Conservation (phyloP, 2,797 vertebrate species). For the Amniataba percoides region DNA sequence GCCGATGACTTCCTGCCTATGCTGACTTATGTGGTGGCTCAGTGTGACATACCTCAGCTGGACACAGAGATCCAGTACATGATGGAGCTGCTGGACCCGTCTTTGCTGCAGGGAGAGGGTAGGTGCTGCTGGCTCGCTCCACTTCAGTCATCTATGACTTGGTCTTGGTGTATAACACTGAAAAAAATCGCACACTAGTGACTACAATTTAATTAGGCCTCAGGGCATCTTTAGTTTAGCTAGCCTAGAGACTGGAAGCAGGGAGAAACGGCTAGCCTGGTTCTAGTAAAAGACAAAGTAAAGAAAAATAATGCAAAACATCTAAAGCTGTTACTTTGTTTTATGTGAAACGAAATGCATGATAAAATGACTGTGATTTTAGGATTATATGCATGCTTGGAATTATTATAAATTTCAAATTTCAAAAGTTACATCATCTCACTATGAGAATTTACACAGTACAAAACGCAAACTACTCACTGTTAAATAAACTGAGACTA, state of each 20-base stretch:
- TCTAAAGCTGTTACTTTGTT: background rate
- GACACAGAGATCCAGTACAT: conserved; percentile 96
- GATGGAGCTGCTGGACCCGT: conserved; percentile 97
- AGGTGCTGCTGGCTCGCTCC: conserved; percentile 28
- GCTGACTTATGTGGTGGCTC: conserved; percentile 94
- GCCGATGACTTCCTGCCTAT: conserved; percentile 98
- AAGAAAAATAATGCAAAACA: background rate
- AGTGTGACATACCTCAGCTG: conserved; percentile 96
- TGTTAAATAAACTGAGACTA: background rate
- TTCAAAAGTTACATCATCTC: background rate
- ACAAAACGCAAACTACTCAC: background rate
- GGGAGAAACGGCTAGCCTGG: background rate
- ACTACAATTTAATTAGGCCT: background rate
- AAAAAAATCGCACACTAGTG: background rate
- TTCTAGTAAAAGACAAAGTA: background rate
- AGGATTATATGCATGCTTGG: background rate
- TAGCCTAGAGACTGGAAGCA: background rate
- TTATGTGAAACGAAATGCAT: background rate
- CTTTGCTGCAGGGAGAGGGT: conserved; percentile 97
- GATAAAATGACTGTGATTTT: background rate
- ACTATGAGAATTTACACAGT: background rate
- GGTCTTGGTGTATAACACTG: background rate
- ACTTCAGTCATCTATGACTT: background rate
- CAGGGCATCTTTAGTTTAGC: background rate
- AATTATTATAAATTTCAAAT: no score